Base-by-base conservation (phyloP, 2,797 vertebrate species). In the Gobio occitaniae region DNA sequence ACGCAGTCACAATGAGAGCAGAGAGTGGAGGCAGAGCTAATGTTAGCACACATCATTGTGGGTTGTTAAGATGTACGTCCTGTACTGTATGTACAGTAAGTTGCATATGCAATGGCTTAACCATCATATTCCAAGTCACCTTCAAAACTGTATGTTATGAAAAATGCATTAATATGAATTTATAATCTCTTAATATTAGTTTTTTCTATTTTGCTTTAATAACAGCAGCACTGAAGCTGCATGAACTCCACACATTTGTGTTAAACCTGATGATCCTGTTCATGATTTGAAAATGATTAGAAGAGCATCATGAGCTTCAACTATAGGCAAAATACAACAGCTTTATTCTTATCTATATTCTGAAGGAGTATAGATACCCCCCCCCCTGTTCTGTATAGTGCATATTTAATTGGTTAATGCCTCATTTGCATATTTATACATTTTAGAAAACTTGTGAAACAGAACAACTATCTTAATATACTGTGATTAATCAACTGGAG, bases 21-120 rank as follows among this genome's bases (percentile, higher is more conserved):
- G 75, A 76, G 47, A 76, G 86, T 86, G 89, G 86, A 90, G 87
- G 88, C 71, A 88, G 85, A 29, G 41, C 84, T 88, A 87, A 86
- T 86, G 86, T 87, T 88, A 87, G 86, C 82, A 89, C 85, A 78
- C 83, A 86, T 78, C 76, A 63, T 75, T 77, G 80, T 87, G 82
- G 84, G 70, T 63, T 84, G 71, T 71, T 86, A 66, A 84, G 48
- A 19, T 56, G 48, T 17, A 56, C 25, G 25, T 36, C 66, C 29
- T 47, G 15, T 61, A 48, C 59, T 38, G 21, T 19, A 66, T 76
- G 47, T 50, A 85, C 75, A 84, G 85, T 85, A 84, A 76, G 50
- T 79, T 82, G 68, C 81, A 84, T 70, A 86, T 52, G 78, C 41
- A 16, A 65, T 1, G 11, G 19, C 48, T 78, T 25, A 68, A 17